phyloP scores from a whole-genome alignment of 2,797 vertebrate species.

The Linurgus olivaceus region DNA sequence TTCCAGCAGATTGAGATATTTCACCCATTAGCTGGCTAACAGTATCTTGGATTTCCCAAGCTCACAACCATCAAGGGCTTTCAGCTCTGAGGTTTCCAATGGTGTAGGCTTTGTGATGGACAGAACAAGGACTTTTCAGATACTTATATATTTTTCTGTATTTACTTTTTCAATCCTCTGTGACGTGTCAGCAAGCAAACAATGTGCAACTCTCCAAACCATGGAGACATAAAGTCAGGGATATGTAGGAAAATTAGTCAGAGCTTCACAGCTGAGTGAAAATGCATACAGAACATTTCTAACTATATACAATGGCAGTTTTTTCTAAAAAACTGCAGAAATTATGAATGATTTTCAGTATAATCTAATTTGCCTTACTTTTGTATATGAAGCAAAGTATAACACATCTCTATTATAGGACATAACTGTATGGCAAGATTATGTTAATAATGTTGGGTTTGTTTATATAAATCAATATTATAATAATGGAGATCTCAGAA shows the following conservation, averaged over 20 bases:
- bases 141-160: not conserved
- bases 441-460: not conserved
- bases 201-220: not conserved
- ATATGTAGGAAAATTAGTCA: not conserved
- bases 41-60: not conserved
- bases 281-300: not conserved
- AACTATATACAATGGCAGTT: not conserved
- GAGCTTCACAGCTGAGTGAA: not conserved
- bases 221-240: not conserved
- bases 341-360: rapidly evolving
- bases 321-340: not conserved
- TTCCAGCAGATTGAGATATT: not conserved
- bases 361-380: not conserved
- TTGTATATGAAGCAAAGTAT: not conserved
- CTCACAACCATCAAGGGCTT: not conserved
- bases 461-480: not conserved
- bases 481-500: not conserved
- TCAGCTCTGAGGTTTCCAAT: not conserved
- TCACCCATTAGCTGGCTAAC: not conserved
- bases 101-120: not conserved
- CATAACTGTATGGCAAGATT: not conserved
- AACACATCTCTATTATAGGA: not conserved
- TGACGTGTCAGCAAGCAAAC: not conserved
- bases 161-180: not conserved
- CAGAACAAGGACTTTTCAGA: not conserved